Conservation (phyloP, 2,888 invertebrate species). For the Pristionchus mayeri region DNA sequence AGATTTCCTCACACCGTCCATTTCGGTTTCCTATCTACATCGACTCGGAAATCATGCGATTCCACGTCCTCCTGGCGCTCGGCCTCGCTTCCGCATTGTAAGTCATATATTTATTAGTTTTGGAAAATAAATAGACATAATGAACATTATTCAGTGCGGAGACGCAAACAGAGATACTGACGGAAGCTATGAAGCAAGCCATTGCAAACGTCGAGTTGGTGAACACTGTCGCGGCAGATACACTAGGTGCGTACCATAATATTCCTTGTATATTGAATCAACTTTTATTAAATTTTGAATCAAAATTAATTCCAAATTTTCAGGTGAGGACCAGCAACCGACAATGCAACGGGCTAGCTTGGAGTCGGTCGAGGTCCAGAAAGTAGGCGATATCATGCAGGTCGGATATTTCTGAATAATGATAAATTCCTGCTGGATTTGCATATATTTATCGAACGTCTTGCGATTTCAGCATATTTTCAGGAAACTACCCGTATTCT, state of each 20-base stretch:
- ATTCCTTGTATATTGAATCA: too few species aligned
- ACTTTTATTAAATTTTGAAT: too few species aligned
- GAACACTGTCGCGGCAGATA: background rate
- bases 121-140: background rate
- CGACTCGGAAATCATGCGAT: too few species aligned
- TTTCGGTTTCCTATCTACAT: background rate
- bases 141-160: background rate
- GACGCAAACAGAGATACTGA: background rate
- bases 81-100: background rate
- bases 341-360: background rate
- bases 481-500: slow-evolving; percentile 39
- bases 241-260: background rate
- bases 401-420: background rate
- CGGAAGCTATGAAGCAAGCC: background rate
- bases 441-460: too few species aligned
- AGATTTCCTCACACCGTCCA: background rate
- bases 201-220: background rate
- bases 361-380: background rate
- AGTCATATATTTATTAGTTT: background rate
- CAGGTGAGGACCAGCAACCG: background rate
- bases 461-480: too few species aligned
- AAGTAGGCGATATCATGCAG: background rate
- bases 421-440: background rate
- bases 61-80: background rate
- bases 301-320: background rate